These are phyloP conservation scores for zebrafish (Danio rerio) DNA, from an alignment of 2,113 vertebrate species.

Conservation along the genomic window DNA sequence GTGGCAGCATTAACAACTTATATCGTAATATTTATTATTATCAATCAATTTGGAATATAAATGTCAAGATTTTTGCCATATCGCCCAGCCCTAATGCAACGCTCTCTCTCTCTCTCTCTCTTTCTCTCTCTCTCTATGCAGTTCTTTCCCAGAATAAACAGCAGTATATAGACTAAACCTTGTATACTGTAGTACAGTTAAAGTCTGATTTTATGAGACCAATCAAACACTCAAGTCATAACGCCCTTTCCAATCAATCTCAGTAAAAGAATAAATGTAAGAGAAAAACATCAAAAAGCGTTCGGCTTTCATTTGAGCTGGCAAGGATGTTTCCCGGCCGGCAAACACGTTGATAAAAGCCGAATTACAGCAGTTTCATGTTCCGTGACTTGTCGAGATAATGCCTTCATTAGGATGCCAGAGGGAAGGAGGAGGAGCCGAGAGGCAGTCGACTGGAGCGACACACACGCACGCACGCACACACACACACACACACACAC, in stretches of 20 bases:
- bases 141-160: too few species aligned
- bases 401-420: conserved; percentile 53
- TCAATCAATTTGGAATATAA: too few species aligned
- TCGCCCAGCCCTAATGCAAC: too few species aligned
- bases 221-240: conserved; percentile 15
- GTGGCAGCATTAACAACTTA: too few species aligned
- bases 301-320: conserved; percentile 39
- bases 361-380: conserved; percentile 54
- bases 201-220: not conserved
- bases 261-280: conserved; percentile 19
- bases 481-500: not conserved
- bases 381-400: conserved; percentile 57
- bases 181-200: not conserved
- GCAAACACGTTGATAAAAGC: conserved; percentile 57
- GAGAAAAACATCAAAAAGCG: conserved; percentile 29
- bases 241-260: conserved; percentile 16
- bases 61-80: too few species aligned
- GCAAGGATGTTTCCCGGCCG: conserved; percentile 27
- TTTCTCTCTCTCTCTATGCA: too few species aligned
- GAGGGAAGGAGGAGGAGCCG: conserved; percentile 36
- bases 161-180: not conserved
- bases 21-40: too few species aligned
- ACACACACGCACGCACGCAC: too few species aligned
- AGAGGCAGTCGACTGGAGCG: conserved; percentile 25
- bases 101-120: too few species aligned